Evolutionary conservation across 2,113 vertebrate genomes (phyloP), one percentile per base, ranked within the genome.

Genomic region (Phalacrocorax carbo): DNA sequence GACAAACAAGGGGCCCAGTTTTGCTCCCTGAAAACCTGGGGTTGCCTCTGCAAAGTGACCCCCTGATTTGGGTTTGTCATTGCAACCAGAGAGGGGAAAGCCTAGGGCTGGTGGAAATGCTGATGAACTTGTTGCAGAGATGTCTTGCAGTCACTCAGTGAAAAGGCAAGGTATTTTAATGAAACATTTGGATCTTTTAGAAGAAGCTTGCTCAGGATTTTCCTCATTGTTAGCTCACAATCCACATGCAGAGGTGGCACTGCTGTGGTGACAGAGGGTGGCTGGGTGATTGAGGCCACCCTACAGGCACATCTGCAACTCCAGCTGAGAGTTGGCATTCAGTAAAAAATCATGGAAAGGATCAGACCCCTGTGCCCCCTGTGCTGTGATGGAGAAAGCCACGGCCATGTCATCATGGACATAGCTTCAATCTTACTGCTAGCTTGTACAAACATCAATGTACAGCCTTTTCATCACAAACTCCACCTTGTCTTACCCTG

Each of bases 271-370:
- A 26, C 8, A 42, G 36, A 40, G 48, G 42, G 4, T 12, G 5
- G 14, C 1, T 60, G 36, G 34, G 78, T 25, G 5, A 14, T 9
- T 4, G 25, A 44, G n/a, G 19, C 10, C 60, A 64, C 38, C 25
- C 23, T 3, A 6, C 22, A 78, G 66, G 34, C 52, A 83, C 23
- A 68, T 60, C 51, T 38, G 23, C 27, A 38, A 7, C 30, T 29
- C 57, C 42, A 80, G 72, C 22, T 34, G 44, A 34, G 70, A 34
- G 76, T 17, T 78, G 65, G 8, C 3, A 30, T 51, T 34, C 58
- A 19, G 23, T 2, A 16, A 38, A 34, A 26, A 34, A 8, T 5
- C n/a, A 8, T 0, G 32, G 1, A n/a, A 70, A 29, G 6, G 4
- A 19, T 19, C 52, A 14, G 51, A 64, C 8, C 21, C 40, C 34